Evolutionary conservation across 2,888 invertebrate species (phyloP).

Genomic region (Chromoteleia sp.): DNA sequence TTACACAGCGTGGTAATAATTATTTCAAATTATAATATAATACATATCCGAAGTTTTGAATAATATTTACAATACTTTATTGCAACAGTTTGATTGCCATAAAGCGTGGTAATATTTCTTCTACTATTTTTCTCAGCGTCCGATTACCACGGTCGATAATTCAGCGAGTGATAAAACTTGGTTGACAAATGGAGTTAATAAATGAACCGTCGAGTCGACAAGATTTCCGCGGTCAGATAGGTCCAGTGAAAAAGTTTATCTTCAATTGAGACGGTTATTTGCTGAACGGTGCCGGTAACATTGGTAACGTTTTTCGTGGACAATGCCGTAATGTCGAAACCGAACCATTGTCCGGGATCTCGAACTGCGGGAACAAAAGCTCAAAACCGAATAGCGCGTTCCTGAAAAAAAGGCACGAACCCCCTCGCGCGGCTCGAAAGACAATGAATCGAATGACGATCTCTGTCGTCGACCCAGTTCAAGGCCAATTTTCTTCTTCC

Average conservation of each 20-base stretch:
- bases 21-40: too few species aligned
- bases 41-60: too few species aligned
- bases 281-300: slow-evolving; percentile 38
- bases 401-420: slow-evolving; percentile 40
- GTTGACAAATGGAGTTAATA: slow-evolving; percentile 49
- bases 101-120: too few species aligned
- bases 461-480: slow-evolving; percentile 66
- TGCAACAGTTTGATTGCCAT: too few species aligned
- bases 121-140: too few species aligned
- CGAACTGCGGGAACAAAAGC: slow-evolving; percentile 46
- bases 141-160: slow-evolving; percentile 5
- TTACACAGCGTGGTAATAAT: too few species aligned
- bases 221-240: slow-evolving; percentile 36
- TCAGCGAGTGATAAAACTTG: slow-evolving; percentile 45
- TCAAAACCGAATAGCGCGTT: slow-evolving; percentile 50
- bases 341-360: slow-evolving; percentile 38
- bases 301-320: slow-evolving; percentile 47
- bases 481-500: slow-evolving; percentile 58
- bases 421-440: slow-evolving; percentile 72
- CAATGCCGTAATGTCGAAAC: slow-evolving; percentile 39
- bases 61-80: too few species aligned
- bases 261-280: slow-evolving; percentile 60
- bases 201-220: slow-evolving; percentile 48
- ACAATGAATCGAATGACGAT: slow-evolving; percentile 78
- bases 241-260: slow-evolving; percentile 45